Evolutionary conservation across 2,113 vertebrate genomes (phyloP).

Genomic region (Chamaea fasciata): DNA sequence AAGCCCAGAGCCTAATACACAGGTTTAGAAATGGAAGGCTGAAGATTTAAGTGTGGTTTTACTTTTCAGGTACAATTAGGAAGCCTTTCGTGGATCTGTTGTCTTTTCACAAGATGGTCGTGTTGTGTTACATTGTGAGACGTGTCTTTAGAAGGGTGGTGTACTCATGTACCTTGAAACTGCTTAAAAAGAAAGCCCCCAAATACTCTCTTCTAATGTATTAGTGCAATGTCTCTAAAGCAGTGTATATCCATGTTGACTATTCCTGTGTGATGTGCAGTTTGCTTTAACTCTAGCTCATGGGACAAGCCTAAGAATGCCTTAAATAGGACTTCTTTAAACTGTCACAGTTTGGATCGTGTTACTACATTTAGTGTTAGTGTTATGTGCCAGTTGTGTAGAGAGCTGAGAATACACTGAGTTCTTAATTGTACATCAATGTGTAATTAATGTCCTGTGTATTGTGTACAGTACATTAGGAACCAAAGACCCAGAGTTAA

Average conservation of each 20-base stretch:
- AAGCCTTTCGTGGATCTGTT: not conserved
- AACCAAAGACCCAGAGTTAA: not conserved
- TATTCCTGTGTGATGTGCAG: not conserved
- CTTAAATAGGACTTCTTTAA: not conserved
- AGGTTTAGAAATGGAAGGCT: not conserved
- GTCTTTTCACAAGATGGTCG: not conserved
- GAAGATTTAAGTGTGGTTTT: not conserved
- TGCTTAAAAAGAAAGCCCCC: not conserved
- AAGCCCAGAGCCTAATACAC: not conserved
- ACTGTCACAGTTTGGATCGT: not conserved
- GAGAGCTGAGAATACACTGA: not conserved
- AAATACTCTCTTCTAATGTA: accelerated
- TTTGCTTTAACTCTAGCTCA: not conserved
- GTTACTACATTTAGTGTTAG: not conserved
- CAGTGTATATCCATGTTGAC: not conserved
- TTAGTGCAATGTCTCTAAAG: not conserved
- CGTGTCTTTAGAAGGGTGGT: not conserved
- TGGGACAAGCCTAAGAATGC: not conserved
- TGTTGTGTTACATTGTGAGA: not conserved
- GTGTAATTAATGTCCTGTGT: not conserved
- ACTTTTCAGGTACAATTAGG: not conserved
- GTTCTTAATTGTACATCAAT: not conserved
- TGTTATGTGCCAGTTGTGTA: accelerated
- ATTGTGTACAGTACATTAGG: not conserved
- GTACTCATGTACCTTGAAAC: not conserved